phyloP scores from a whole-genome alignment of 2,797 vertebrate genomes.

The Sebastes paucispinis region DNA sequence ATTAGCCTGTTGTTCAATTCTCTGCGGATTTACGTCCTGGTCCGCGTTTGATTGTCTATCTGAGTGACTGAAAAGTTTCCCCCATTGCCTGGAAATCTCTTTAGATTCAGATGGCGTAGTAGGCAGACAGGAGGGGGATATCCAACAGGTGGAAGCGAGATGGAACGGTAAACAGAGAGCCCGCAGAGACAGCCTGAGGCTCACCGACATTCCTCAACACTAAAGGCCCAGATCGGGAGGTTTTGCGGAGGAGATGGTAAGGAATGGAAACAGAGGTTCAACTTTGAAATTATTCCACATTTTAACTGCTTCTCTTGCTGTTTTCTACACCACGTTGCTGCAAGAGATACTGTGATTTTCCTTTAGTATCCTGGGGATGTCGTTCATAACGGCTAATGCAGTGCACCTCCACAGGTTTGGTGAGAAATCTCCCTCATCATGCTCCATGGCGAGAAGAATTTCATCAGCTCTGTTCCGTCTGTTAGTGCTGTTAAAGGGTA shows the following conservation, averaged over 20 bases:
- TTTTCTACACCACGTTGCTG: background rate
- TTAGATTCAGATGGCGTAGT: slow-evolving; percentile 25
- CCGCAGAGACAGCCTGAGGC: slow-evolving; percentile 47
- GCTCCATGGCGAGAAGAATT: background rate
- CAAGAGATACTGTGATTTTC: slow-evolving; percentile 15
- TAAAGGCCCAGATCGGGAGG: slow-evolving; percentile 22
- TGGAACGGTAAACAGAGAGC: slow-evolving; percentile 42
- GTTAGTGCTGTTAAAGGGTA: background rate
- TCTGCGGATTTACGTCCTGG: background rate
- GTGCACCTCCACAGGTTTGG: background rate
- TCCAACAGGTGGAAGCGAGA: slow-evolving; percentile 66
- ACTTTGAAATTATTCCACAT: slow-evolving; percentile 25
- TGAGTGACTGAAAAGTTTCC: slow-evolving; percentile 11
- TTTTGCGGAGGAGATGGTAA: background rate
- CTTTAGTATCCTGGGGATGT: slow-evolving; percentile 12
- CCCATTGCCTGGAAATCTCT: slow-evolving; percentile 20
- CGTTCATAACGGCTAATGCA: slow-evolving; percentile 9
- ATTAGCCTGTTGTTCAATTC: background rate
- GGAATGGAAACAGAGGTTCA: slow-evolving; percentile 15
- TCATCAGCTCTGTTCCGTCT: slow-evolving; percentile 13
- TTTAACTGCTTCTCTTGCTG: background rate
- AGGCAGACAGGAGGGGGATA: slow-evolving; percentile 26
- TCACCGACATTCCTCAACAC: slow-evolving; percentile 43
- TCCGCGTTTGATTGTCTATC: slow-evolving; percentile 7
- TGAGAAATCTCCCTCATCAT: background rate